phyloP scores from a whole-genome alignment of 2,888 invertebrate genomes.

The Cryptocephalus moraei region DNA sequence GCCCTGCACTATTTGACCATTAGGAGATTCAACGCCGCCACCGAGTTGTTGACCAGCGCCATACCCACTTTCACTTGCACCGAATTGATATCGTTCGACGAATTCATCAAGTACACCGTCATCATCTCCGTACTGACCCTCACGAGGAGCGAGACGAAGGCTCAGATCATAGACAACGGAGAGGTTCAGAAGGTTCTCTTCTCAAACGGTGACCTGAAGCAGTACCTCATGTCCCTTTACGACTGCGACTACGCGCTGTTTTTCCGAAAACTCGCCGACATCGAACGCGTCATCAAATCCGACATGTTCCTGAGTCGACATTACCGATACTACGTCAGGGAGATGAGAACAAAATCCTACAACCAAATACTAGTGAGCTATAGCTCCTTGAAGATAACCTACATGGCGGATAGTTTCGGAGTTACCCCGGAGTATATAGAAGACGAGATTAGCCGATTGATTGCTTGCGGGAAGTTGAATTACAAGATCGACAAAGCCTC shows the following conservation, averaged over 20 bases:
- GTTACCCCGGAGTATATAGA: slow-evolving; percentile 59
- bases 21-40: slow-evolving; percentile 56
- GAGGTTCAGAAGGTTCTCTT: slow-evolving; percentile 71
- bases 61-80: slow-evolving; percentile 66
- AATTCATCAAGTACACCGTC: slow-evolving; percentile 38
- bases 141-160: slow-evolving; percentile 31
- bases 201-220: slow-evolving; percentile 52
- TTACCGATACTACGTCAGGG: slow-evolving; percentile 57
- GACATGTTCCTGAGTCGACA: slow-evolving; percentile 57
- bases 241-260: slow-evolving; percentile 60
- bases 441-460: slow-evolving; percentile 43
- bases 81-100: slow-evolving; percentile 59
- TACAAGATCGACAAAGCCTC: slow-evolving; percentile 64
- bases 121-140: slow-evolving; percentile 35
- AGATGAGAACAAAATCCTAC: slow-evolving; percentile 62
- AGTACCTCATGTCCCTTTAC: slow-evolving; percentile 52
- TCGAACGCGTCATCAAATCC: slow-evolving; percentile 43
- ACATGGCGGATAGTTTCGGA: slow-evolving; percentile 61
- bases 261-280: slow-evolving; percentile 41
- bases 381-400: slow-evolving; percentile 51
- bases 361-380: slow-evolving; percentile 62
- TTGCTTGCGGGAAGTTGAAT: slow-evolving; percentile 55
- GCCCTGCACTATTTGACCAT: slow-evolving; percentile 56
- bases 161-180: slow-evolving; percentile 38
- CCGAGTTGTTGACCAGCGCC: slow-evolving; percentile 54